Percentiles rank a stretch among this genome's conserved stretches.
Evolutionary conservation across 2,797 vertebrate genomes (phyloP).

Genomic region (Leuciscus waleckii): DNA sequence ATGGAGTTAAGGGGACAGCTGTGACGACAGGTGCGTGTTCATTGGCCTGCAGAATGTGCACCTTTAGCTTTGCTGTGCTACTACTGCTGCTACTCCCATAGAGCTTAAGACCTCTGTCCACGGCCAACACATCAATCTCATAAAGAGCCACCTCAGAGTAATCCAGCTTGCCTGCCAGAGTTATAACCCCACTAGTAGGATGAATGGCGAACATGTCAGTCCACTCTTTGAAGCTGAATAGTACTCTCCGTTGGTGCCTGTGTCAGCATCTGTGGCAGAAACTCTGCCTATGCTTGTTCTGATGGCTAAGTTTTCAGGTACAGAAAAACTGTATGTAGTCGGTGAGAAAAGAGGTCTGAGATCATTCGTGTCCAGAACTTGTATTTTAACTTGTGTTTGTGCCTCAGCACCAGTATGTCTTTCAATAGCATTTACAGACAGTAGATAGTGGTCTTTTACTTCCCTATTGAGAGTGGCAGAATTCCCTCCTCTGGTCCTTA

Average conservation of each 20-base stretch:
- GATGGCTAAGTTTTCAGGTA: slow-evolving; percentile 83
- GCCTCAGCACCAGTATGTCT: slow-evolving; percentile 78
- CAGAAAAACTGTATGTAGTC: slow-evolving; percentile 83
- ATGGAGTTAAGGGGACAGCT: slow-evolving; percentile 74
- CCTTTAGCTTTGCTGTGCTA: slow-evolving; percentile 82
- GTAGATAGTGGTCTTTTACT: slow-evolving; percentile 82
- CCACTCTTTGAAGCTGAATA: slow-evolving; percentile 86
- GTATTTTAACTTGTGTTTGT: slow-evolving; percentile 77
- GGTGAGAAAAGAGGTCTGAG: slow-evolving; percentile 86
- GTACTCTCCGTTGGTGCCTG: slow-evolving; percentile 86
- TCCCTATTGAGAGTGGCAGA: slow-evolving; percentile 86
- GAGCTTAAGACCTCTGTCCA: slow-evolving; percentile 85
- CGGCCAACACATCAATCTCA: slow-evolving; percentile 85
- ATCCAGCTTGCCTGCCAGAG: slow-evolving; percentile 83
- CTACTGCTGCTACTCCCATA: slow-evolving; percentile 84
- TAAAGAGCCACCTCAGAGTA: slow-evolving; percentile 75
- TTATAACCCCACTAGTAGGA: slow-evolving; percentile 83
- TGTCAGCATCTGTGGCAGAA: slow-evolving; percentile 86
- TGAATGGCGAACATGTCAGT: slow-evolving; percentile 86
- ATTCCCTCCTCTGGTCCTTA: slow-evolving; percentile 88
- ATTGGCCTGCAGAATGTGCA: slow-evolving; percentile 82
- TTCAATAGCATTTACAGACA: slow-evolving; percentile 83
- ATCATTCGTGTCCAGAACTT: slow-evolving; percentile 87
- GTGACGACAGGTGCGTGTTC: slow-evolving; percentile 78
- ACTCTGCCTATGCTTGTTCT: slow-evolving; percentile 83